Conservation (phyloP, 2,797 vertebrate species). For the Catamblyrhynchus diadema region DNA sequence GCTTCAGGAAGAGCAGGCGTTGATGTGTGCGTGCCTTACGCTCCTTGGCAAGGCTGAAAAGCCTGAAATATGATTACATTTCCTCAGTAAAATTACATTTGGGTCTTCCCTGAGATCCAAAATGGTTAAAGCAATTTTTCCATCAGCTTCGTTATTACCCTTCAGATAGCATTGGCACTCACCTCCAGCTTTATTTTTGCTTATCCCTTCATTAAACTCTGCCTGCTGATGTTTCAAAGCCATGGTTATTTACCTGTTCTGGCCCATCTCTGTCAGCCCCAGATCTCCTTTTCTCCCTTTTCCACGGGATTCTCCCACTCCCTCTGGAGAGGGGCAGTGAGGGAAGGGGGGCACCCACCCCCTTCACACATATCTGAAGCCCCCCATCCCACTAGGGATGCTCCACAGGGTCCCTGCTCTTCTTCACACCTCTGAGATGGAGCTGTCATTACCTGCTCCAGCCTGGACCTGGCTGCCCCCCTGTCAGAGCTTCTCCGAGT, state of each 20-base stretch:
- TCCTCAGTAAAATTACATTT: background rate
- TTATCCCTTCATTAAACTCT: background rate
- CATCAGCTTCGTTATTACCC: background rate
- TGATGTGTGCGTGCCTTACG: background rate
- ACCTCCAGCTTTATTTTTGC: background rate
- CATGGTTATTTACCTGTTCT: background rate
- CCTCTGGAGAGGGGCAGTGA: background rate
- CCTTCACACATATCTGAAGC: background rate
- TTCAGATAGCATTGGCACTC: background rate
- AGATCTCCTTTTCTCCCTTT: background rate
- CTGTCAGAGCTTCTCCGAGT: background rate
- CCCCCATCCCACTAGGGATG: background rate
- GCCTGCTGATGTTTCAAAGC: background rate
- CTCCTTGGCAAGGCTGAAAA: background rate
- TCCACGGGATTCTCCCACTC: background rate
- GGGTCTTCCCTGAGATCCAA: background rate
- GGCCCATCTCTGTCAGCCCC: background rate
- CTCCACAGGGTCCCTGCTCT: background rate
- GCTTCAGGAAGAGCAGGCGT: fast-evolving
- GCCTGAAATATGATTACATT: background rate
- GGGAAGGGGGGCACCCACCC: background rate
- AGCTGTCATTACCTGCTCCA: background rate
- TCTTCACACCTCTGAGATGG: background rate
- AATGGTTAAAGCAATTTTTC: background rate
- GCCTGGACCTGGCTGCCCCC: background rate